Percentiles rank a stretch among this genome's conserved stretches.
Evolutionary conservation across 2,888 invertebrate species (phyloP).

Genomic region (Metalampra italica): DNA sequence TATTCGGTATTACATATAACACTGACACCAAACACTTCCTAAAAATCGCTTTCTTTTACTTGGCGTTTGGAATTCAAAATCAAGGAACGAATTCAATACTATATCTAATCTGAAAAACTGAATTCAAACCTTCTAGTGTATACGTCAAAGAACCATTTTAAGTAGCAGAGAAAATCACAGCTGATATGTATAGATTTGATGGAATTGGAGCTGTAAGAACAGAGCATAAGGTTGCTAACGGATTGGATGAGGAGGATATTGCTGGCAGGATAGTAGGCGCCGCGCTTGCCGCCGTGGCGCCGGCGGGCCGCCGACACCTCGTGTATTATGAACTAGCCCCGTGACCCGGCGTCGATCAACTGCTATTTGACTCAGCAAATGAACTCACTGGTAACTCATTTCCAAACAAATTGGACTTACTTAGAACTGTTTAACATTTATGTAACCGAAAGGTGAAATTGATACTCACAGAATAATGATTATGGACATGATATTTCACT

Average conservation of each 20-base stretch:
- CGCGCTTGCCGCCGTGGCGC: slow-evolving; percentile 71
- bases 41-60: slow-evolving; percentile 72
- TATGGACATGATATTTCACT: too few relatives aligned
- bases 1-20: slow-evolving; percentile 26
- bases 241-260: slow-evolving; percentile 27
- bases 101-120: slow-evolving; percentile 6
- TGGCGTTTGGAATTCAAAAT: slow-evolving; percentile 70
- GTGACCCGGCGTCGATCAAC: slow-evolving; percentile 75
- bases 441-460: background rate
- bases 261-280: slow-evolving; percentile 73
- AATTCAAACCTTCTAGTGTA: slow-evolving; percentile 20
- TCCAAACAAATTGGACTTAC: slow-evolving; percentile 50
- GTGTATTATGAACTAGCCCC: slow-evolving; percentile 76
- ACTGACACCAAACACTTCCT: slow-evolving; percentile 57
- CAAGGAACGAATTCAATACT: slow-evolving; percentile 57
- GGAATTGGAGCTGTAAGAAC: slow-evolving; percentile 19
- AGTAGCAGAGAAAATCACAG: slow-evolving; percentile 32
- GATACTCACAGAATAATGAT: background rate
- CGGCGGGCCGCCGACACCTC: slow-evolving; percentile 75
- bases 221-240: slow-evolving; percentile 14
- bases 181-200: slow-evolving; percentile 25
- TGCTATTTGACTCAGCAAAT: slow-evolving; percentile 68
- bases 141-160: slow-evolving; percentile 31
- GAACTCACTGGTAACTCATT: slow-evolving; percentile 53
- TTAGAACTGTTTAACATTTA: slow-evolving; percentile 38